Conservation (phyloP, 2,113 vertebrate genomes). For the Zosterops hypoxanthus region DNA sequence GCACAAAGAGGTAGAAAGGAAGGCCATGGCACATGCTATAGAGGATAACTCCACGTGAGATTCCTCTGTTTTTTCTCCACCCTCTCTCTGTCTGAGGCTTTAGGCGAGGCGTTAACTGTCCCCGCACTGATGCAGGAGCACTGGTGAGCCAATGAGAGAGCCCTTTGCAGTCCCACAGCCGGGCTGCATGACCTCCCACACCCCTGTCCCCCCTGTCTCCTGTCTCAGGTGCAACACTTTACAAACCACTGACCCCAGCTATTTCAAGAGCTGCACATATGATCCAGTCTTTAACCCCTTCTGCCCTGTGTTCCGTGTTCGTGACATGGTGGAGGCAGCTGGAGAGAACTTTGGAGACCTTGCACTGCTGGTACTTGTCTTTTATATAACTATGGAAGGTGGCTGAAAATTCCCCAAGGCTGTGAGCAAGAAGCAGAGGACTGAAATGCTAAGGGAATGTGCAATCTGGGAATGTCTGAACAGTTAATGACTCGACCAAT, state of each 20-base stretch:
- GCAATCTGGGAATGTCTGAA: not conserved
- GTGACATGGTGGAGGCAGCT: constrained; percentile 66
- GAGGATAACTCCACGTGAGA: not conserved
- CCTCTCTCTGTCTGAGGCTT: not conserved
- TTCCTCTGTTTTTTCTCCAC: not conserved
- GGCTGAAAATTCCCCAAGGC: not conserved
- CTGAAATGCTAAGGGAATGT: not conserved
- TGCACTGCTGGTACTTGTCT: constrained; percentile 54
- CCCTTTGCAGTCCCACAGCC: not conserved
- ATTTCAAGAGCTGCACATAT: constrained; percentile 73
- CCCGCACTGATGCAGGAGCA: rapidly evolving
- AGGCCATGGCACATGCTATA: not conserved
- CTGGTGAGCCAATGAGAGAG: not conserved
- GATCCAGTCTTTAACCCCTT: constrained; percentile 46
- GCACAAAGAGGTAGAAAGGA: not conserved
- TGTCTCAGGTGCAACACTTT: constrained; percentile 68
- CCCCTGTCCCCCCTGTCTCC: rapidly evolving
- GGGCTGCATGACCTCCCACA: not conserved
- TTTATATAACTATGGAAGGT: not conserved
- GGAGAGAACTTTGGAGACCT: constrained; percentile 71
- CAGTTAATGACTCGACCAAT: not conserved
- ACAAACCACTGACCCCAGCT: constrained; percentile 65
- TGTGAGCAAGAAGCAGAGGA: not conserved
- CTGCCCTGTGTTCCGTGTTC: constrained; percentile 75
- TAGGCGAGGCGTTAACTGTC: not conserved